phyloP scores from a whole-genome alignment of 2,797 vertebrate genomes.

The Scomberomorus guttatus region DNA sequence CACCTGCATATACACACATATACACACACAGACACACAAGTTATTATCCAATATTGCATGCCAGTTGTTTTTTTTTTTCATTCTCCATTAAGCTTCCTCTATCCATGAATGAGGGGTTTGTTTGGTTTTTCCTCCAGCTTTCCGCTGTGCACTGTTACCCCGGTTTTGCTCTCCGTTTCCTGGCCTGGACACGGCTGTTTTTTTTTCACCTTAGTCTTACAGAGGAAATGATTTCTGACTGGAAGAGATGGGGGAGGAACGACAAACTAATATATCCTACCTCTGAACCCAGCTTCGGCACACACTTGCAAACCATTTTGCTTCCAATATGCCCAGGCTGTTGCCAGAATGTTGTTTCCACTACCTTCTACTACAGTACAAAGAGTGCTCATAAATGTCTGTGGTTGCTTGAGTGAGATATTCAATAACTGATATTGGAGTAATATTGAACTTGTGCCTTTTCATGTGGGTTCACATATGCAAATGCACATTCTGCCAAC shows the following conservation, averaged over 20 bases:
- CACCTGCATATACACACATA: constrained; percentile 45
- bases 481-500: constrained; percentile 51
- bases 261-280: constrained; percentile 72
- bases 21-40: constrained; percentile 51
- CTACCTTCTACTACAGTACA: constrained; percentile 49
- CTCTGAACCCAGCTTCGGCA: constrained; percentile 57
- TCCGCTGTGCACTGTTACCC: constrained; percentile 67
- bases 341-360: constrained; percentile 67
- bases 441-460: constrained; percentile 42
- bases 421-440: constrained; percentile 62
- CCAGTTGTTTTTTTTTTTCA: constrained; percentile 53
- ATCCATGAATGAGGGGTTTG: constrained; percentile 81
- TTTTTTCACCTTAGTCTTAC: constrained; percentile 63
- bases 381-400: constrained; percentile 63
- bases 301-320: constrained; percentile 24
- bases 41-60: constrained; percentile 67
- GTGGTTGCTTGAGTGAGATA: constrained; percentile 53
- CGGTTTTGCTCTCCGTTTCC: constrained; percentile 76
- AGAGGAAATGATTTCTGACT: constrained; percentile 79
- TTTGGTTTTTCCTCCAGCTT: constrained; percentile 75
- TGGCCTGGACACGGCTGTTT: constrained; percentile 58
- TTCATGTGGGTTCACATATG: constrained; percentile 58
- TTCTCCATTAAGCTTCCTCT: constrained; percentile 67
- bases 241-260: constrained; percentile 61
- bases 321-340: constrained; percentile 36